Evolutionary conservation across 2,888 invertebrate species (phyloP).

Genomic region (Erebia ligea): DNA sequence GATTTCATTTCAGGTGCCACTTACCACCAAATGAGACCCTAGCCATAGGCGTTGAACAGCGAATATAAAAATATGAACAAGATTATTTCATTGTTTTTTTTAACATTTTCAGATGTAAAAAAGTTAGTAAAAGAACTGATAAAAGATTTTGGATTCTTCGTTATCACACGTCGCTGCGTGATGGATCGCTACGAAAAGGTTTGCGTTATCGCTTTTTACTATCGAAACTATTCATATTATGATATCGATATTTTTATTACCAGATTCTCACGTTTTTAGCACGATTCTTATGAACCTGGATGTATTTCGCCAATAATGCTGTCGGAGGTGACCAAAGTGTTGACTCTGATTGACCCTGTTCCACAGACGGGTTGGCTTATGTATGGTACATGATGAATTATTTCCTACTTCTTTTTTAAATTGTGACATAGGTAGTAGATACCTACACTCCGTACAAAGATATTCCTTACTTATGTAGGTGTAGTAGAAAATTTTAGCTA

Average conservation of each 20-base stretch:
- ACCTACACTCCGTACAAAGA: too few species aligned
- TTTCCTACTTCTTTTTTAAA: too few species aligned
- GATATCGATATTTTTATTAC: not conserved
- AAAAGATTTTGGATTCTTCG: constrained; percentile 67
- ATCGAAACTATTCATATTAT: not conserved
- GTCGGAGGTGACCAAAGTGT: constrained; percentile 63
- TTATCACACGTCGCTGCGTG: constrained; percentile 69
- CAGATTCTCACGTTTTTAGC: constrained; percentile 49
- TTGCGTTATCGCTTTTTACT: constrained; percentile 23
- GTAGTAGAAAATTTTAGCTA: too few species aligned
- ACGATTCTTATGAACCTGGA: constrained; percentile 64
- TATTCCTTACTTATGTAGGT: too few species aligned
- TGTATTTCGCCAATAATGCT: constrained; percentile 63
- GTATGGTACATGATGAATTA: constrained; percentile 58
- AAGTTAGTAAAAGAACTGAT: constrained; percentile 61
- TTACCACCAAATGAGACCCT: too few species aligned
- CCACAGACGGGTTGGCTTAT: constrained; percentile 72
- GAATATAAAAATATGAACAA: too few species aligned
- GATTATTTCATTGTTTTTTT: not conserved
- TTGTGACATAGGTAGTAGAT: too few species aligned
- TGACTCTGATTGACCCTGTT: constrained; percentile 63
- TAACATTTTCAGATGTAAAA: constrained; percentile 55
- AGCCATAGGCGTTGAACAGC: too few species aligned
- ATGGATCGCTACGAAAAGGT: constrained; percentile 75
- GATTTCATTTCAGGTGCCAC: too few species aligned